Evolutionary conservation across 1,140 invertebrate genomes (phyloP), one percentile per base, ranked within the genome.

Genomic region (Potamilus streckersoni): DNA sequence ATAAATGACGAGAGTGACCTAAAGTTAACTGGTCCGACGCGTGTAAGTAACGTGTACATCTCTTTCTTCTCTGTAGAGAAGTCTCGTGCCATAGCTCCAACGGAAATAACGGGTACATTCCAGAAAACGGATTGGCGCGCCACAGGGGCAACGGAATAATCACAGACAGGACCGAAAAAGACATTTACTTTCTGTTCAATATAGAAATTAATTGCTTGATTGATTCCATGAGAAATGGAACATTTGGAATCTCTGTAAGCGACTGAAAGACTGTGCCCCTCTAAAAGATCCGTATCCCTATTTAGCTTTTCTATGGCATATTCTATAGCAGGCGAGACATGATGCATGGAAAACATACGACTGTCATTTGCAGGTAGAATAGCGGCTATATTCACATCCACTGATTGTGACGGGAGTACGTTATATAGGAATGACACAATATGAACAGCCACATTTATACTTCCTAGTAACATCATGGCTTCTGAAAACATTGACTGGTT

Each of bases 81-180:
- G 66, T 95, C 93, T 69, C 94, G 93, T 1, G 95, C 95, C 85
- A 95, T 94, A 0, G 94, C 96, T 0, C 95, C 95, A 0, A 95
- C 93, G 0, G 96, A 97, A 5, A 98, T 84, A 15, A 98, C 93
- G 0, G 96, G 96, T 19, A 97, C 94, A 13, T 94, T 86, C 96
- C 96, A 98, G 57, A 80, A 85, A 31, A 71, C 27, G 5, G 95
- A 93, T 87, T 97, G 97, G 23, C 96, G 91, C 1, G 95, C 94
- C 4, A 98, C 95, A 0, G 96, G 96, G 0, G 96, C 96, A 68
- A 97, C 92, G 1, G 96, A 95, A 88, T 97, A 98, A 82, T 97
- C 96, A 89, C 96, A 98, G 12, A 96, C 93, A 0, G 97, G 95
- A 0, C 96, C 97, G 83, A 98, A 92, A 86, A 98, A 96, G 1